A percentile compares a stretch with the other conserved stretches of the same genome.
These are phyloP conservation scores for Malacosoma neustria DNA, from an alignment of 2,888 invertebrate genomes.

Conservation along the genomic window DNA sequence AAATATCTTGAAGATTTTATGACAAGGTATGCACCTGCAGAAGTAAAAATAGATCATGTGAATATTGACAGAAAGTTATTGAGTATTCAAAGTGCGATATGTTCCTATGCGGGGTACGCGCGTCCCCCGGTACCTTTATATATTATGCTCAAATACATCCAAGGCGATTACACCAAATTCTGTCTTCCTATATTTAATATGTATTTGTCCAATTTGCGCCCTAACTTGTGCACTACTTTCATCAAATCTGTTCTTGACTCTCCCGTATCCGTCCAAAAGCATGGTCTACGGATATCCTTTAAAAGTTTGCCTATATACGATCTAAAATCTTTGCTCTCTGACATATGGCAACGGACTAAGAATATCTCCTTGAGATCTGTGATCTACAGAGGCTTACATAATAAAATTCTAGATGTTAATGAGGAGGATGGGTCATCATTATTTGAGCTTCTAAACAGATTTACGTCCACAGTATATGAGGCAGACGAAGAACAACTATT, in stretches of 20 bases:
- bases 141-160: conserved; percentile 24
- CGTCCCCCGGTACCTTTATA: conserved; percentile 35
- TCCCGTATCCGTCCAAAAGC: conserved; percentile 41
- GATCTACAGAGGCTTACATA: conserved; percentile 27
- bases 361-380: conserved; percentile 33
- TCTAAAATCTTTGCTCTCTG: conserved; percentile 22
- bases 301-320: conserved; percentile 25
- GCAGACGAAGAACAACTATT: conserved; percentile 36
- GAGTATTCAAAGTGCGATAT: conserved; percentile 33
- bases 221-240: conserved; percentile 23
- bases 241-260: conserved; percentile 27
- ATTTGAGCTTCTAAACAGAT: conserved; percentile 26
- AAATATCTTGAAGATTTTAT: conserved; percentile 24
- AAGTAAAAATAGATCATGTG: conserved; percentile 27
- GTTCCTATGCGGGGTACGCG: conserved; percentile 27
- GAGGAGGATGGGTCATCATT: conserved; percentile 24
- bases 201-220: conserved; percentile 30
- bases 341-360: conserved; percentile 31
- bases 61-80: conserved; percentile 19
- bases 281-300: conserved; percentile 40
- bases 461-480: conserved; percentile 27
- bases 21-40: conserved; percentile 27
- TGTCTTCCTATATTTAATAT: conserved; percentile 34
- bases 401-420: conserved; percentile 20
- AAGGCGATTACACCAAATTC: conserved; percentile 35